Percentiles rank a stretch among this genome's conserved stretches.
Conservation (phyloP, 92 coral and sea anemone genomes). For the Metridium senile region DNA sequence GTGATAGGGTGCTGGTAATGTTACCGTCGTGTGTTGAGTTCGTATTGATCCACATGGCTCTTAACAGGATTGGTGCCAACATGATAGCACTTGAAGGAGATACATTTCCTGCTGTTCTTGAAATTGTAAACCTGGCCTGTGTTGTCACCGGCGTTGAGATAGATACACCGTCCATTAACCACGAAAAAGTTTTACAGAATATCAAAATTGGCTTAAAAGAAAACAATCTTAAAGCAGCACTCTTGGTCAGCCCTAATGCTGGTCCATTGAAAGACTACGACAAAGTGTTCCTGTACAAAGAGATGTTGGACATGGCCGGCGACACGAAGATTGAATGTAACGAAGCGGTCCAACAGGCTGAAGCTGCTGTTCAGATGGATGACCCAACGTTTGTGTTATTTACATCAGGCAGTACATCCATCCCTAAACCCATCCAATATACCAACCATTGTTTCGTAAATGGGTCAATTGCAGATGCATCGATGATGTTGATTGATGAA, state of each 20-base stretch:
- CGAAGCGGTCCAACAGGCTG: constrained; percentile 1
- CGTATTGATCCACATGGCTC: constrained; percentile 34
- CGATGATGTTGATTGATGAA: constrained; percentile 20
- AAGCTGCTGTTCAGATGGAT: constrained; percentile 17
- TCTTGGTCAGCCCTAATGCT: background rate
- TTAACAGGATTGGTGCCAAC: constrained; percentile 37
- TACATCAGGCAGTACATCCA: constrained; percentile 58
- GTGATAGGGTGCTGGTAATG: constrained; percentile 39
- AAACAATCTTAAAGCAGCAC: background rate
- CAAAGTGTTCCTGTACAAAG: constrained; percentile 12
- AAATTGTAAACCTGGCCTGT: constrained; percentile 14
- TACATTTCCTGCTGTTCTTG: constrained; percentile 15
- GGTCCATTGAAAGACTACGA: constrained; percentile 1
- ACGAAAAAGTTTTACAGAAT: background rate
- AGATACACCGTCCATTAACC: background rate
- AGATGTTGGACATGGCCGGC: constrained; percentile 14
- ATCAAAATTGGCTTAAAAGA: background rate
- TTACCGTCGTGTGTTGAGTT: constrained; percentile 33
- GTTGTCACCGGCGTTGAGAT: constrained; percentile 8
- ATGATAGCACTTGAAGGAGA: constrained; percentile 3
- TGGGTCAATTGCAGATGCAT: constrained; percentile 27
- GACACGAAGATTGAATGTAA: background rate
- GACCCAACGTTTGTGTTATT: constrained; percentile 27
- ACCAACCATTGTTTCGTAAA: constrained; percentile 45
- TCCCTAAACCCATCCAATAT: constrained; percentile 39